Base-by-base conservation (phyloP, 2,113 vertebrate species). In the Phaetusa simplex region DNA sequence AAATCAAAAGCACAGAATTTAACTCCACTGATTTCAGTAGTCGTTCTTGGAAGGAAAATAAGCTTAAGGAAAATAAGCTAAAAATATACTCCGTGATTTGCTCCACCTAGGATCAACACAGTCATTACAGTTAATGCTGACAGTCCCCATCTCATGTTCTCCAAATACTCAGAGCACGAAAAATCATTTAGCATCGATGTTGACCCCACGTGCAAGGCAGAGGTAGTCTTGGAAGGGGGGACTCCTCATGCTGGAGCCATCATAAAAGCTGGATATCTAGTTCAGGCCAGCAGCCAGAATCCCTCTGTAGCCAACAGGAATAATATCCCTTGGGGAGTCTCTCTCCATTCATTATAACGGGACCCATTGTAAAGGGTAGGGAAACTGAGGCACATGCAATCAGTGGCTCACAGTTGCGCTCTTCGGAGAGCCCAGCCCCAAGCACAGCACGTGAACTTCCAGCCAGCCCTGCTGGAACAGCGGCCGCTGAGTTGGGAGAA, bases 151-250 rank as follows among this genome's bases (percentile, higher is more conserved):
- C 45, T 66, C 19, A 3, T 45, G 19, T 12, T 47, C 38, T 47
- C n/a, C 69, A 74, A 58, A 56, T 16, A 14, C 34, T 22, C 42
- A 53, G 29, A 61, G 47, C 8, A 0, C 4, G 29, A 5, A 69
- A 64, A 78, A 69, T 30, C 53, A 40, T 38, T 29, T 11, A 19
- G 49, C 59, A 42, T 16, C 3, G 18, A 12, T 0, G 2, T 1
- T 66, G 83, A 23, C 29, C n/a, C 40, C 1, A 2, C 0, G 1
- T 32, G 30, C 61, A 69, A 15, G 0, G 1, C 42, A 58, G n/a
- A 32, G 17, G 42, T n/a, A 6, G 12, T 32, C 49, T 40, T 83
- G 56, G 59, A 45, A 29, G 58, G 59, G 30, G 9, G 10, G 36
- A 32, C 50, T 65, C 20, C 13, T 4, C 0, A 0, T 27, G 9